These are phyloP conservation scores for Bradypodion pumilum DNA, from an alignment of 2,797 vertebrate genomes.

Conservation along the genomic window DNA sequence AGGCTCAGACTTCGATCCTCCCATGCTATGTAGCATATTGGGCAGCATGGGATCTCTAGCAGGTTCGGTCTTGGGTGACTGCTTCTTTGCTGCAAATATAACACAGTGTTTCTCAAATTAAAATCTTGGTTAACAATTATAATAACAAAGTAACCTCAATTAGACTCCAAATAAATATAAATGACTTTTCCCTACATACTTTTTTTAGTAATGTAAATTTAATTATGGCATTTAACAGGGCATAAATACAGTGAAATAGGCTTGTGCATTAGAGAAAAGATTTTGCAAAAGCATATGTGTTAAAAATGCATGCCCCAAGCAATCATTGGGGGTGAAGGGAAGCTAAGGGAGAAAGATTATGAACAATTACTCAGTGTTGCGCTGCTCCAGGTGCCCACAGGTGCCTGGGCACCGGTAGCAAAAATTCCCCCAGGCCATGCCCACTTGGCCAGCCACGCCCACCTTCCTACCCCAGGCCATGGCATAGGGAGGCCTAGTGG, in stretches of 20 bases:
- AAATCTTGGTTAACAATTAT: constrained; percentile 26
- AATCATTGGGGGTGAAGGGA: background rate
- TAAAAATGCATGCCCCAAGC: constrained; percentile 26
- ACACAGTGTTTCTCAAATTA: constrained; percentile 26
- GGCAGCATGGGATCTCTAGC: too few relatives aligned
- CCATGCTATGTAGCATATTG: too few relatives aligned
- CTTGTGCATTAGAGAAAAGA: constrained; percentile 16
- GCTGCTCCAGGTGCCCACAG: too few relatives aligned
- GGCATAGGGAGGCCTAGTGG: too few relatives aligned
- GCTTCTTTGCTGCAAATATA: constrained; percentile 34
- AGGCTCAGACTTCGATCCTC: too few relatives aligned
- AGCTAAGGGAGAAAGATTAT: background rate
- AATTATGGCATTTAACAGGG: constrained; percentile 38
- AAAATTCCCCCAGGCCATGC: too few relatives aligned
- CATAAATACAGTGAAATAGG: constrained; percentile 36
- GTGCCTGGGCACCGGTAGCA: too few relatives aligned
- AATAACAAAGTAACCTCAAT: constrained; percentile 19
- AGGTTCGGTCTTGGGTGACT: too few relatives aligned
- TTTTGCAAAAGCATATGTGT: background rate
- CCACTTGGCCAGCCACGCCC: too few relatives aligned
- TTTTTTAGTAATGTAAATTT: constrained; percentile 13
- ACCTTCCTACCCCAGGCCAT: too few relatives aligned
- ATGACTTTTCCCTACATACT: constrained; percentile 42
- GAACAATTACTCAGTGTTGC: constrained; percentile 5
- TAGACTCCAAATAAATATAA: constrained; percentile 48